Evolutionary conservation across 2,888 invertebrate species (phyloP), one percentile per base, ranked within the genome.

Genomic region (Drosophila sordidula): DNA sequence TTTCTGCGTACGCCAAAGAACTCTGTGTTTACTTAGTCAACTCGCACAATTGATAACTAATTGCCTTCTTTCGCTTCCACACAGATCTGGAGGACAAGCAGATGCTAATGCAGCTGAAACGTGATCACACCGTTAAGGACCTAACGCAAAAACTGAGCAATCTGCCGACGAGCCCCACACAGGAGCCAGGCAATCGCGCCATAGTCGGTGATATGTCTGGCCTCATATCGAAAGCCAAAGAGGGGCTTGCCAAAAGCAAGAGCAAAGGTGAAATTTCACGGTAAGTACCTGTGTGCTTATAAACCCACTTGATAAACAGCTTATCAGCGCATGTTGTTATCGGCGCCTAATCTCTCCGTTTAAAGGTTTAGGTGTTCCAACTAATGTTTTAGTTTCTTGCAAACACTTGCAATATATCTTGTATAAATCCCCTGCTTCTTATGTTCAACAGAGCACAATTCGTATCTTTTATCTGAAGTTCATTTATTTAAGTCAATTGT

Each of bases 141-240:
- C 93, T 97, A 70, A 97, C 97, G 41, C 97, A 97, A 91, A 96
- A 96, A 92, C 92, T 97, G 75, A 95, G 96, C 39, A 96, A 95
- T 88, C 95, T 96, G 85, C 92, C 92, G 56, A 90, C 89, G 50
- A 92, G 92, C 70, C 91, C 94, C 1, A 91, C 91, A 25, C 93
- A 93, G 44, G 95, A 95, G 78, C 93, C 94, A 68, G 90, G 89
- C 46, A 93, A 94, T 76, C 93, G 96, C 5, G 74, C 80, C 91
- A 95, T 96, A 67, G 91, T 91, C 45, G 96, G 96, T 44, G 96
- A 97, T 87, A 96, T 97, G 95, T 95, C 96, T 64, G 98, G 98
- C 47, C 94, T 98, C 79, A 97, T 98, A 78, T 97, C 96, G 55
- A 97, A 98, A 93, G 98, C 98, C 89, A 98, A 98, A 94, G 97